Evolutionary conservation across 2,797 vertebrate genomes (phyloP), one percentile per base, ranked within the genome.

Genomic region (Zalophus californianus): DNA sequence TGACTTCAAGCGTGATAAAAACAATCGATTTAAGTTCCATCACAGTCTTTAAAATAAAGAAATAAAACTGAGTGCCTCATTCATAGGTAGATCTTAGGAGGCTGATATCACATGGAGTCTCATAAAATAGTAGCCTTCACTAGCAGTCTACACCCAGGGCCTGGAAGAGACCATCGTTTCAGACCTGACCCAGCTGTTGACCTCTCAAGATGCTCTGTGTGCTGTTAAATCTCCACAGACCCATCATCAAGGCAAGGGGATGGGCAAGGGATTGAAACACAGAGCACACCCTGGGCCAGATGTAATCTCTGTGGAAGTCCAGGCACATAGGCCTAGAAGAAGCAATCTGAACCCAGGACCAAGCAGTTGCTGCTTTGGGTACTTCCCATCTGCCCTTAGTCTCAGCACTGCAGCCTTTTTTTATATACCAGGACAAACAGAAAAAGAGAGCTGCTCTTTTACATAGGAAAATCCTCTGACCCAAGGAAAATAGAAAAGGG

Each of bases 401-500:
- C 48, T 21, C 18, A 41, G n/a, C 41, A 16, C 21, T 9, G 50
- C 20, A 32, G 29, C 23, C 66, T 13, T 60, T 82, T 86, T 60
- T 98, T 96, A 68, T 77, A 58, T 87, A 38, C 29, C 25, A 60
- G 64, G 90, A 96, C 58, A 27, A 75, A 90, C 58, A 72, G 4
- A 75, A 38, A 91, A 80, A 85, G 48, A 91, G 92, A 97, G 86
- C 44, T 96, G 66, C 73, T 84, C 18, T 85, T 93, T 91, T 73
- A 87, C n/a, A 80, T 70, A 82, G 77, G 38, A 79, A 94, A 93
- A 73, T 78, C 94, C 92, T 96, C 79, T 56, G n/a, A 84, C 86
- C 96, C 0, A 0, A 90, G 35, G 60, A 97, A 97, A 96, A 95
- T 73, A 94, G 84, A 97, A 96, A 68, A 79, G 41, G 0, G 14